Percentiles rank a stretch among this genome's conserved stretches.
phyloP scores from a whole-genome alignment of 1,140 invertebrate genomes.

The Solen grandis region DNA sequence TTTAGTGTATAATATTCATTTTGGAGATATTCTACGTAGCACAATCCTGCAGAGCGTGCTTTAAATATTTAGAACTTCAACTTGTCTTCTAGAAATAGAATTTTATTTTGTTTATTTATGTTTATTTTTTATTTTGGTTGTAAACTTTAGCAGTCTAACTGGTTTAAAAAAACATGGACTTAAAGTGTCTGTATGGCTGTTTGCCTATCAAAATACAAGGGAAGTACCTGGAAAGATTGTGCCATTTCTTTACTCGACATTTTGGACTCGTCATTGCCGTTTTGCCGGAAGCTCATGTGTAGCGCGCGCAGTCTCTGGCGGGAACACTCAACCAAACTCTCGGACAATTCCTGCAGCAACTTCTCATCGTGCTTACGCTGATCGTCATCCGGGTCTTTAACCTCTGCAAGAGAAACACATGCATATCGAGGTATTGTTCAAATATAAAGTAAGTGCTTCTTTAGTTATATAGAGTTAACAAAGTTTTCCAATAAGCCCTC shows the following conservation, averaged over 20 bases:
- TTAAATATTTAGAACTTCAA: neutral
- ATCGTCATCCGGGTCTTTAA: conserved; percentile 54
- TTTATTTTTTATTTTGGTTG: no score
- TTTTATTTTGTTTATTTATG: neutral
- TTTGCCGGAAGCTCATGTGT: conserved; percentile 69
- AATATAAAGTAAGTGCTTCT: no score
- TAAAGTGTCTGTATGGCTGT: no score
- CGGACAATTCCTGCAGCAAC: conserved; percentile 49
- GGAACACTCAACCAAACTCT: conserved; percentile 64
- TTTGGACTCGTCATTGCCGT: conserved; percentile 68
- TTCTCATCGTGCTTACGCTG: conserved; percentile 56
- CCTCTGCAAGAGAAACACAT: conserved; percentile 7
- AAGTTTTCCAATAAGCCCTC: no score
- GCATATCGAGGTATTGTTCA: neutral
- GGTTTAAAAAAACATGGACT: no score
- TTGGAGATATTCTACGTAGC: no score
- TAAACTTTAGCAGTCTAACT: no score
- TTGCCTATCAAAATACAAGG: no score
- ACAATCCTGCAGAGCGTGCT: no score
- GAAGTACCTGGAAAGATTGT: conserved; percentile 69
- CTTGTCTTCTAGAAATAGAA: neutral
- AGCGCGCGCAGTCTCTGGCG: conserved; percentile 69
- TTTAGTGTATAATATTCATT: no score
- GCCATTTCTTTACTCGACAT: conserved; percentile 69
- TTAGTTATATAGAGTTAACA: no score